Conservation (phyloP, 2,888 invertebrate species). For the Tryphoninae sp. region DNA sequence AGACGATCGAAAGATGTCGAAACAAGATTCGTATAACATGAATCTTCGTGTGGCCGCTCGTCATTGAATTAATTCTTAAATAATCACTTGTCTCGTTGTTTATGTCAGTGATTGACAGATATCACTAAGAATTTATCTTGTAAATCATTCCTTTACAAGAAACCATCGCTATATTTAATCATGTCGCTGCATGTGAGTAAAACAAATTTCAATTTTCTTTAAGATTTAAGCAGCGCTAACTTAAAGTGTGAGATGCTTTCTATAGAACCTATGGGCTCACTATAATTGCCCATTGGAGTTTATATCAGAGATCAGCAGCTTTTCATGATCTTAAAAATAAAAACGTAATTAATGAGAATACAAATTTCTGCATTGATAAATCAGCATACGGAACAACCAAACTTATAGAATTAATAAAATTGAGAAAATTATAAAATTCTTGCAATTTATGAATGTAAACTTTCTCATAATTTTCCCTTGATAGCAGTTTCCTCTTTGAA, state of each 20-base stretch:
- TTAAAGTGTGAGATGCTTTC: background rate
- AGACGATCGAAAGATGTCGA: background rate
- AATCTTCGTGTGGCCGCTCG: background rate
- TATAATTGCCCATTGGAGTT: no score
- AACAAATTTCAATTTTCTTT: background rate
- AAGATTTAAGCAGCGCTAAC: background rate
- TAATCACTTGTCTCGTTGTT: background rate
- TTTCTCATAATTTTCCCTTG: background rate
- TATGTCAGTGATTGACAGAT: background rate
- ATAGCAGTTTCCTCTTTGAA: background rate
- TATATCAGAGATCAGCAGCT: no score
- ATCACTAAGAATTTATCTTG: background rate
- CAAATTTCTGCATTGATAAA: no score
- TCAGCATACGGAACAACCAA: background rate
- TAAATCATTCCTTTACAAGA: conserved; percentile 1
- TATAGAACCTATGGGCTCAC: no score
- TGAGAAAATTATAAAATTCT: background rate
- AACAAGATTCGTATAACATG: conserved; percentile 17
- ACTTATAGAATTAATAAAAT: background rate
- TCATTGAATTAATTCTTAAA: conserved; percentile 18
- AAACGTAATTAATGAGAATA: no score
- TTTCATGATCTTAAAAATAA: no score
- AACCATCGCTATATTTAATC: background rate
- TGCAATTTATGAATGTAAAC: background rate
- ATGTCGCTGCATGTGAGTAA: conserved; percentile 58